Conservation (phyloP, 2,113 vertebrate species). For the Chlorodrepanis virens region DNA sequence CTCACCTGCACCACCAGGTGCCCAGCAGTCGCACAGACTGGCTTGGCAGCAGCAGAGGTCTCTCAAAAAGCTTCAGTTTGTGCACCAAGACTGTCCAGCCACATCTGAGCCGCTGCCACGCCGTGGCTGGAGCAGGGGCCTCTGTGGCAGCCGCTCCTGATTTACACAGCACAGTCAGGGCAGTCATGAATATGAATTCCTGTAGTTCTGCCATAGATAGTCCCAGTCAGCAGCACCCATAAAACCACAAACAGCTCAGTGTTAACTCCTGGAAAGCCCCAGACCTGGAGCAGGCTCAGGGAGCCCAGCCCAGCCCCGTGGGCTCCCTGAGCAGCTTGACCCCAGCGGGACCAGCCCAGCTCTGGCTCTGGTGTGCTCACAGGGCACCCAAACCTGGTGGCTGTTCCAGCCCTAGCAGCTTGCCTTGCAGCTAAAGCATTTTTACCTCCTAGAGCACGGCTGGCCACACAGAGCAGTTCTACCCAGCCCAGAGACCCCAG, state of each 20-base stretch:
- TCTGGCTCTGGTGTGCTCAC: neutral
- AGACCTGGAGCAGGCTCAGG: neutral
- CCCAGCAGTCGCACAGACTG: neutral
- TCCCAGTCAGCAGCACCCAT: neutral
- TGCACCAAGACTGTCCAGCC: neutral
- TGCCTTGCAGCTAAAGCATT: neutral
- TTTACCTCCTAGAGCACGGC: neutral
- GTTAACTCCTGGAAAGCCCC: neutral
- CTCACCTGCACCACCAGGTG: neutral
- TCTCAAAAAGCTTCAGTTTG: neutral
- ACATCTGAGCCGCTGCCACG: neutral
- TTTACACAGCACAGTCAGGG: neutral
- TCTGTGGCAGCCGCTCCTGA: neutral
- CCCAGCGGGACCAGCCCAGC: neutral
- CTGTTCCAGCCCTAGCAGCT: neutral
- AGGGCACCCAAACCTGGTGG: accelerated
- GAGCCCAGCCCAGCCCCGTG: accelerated
- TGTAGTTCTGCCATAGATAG: neutral
- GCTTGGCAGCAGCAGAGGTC: neutral
- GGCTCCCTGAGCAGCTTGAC: neutral
- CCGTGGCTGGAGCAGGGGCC: neutral
- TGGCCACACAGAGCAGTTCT: neutral
- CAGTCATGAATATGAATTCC: neutral
- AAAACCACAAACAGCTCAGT: neutral
- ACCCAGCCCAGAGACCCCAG: accelerated